Evolutionary conservation across 2,888 invertebrate genomes (phyloP).

Genomic region (Hoplodrina ambigua): DNA sequence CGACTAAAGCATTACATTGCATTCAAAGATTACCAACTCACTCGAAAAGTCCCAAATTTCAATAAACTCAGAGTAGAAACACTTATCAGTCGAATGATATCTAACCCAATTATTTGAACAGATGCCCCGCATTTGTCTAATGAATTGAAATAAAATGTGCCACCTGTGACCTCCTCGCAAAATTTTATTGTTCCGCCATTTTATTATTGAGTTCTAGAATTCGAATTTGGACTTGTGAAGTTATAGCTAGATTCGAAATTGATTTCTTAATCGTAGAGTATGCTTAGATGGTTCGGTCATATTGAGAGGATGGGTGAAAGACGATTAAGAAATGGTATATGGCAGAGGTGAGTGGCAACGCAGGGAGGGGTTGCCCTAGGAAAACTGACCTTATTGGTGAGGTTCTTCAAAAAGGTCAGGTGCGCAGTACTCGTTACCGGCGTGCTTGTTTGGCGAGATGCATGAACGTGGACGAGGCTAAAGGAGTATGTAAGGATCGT

Average conservation of each 20-base stretch:
- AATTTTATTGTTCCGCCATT: slow-evolving; percentile 58
- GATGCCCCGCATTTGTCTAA: slow-evolving; percentile 69
- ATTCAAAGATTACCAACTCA: slow-evolving; percentile 27
- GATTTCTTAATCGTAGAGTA: neutral
- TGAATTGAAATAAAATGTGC: slow-evolving; percentile 69
- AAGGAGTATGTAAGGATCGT: no score
- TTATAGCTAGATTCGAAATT: neutral
- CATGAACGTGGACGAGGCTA: no score
- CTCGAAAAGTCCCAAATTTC: slow-evolving; percentile 41
- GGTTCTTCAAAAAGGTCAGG: no score
- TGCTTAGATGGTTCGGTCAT: no score
- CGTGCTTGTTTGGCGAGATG: no score
- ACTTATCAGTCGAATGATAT: slow-evolving; percentile 48
- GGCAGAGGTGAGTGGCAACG: no score
- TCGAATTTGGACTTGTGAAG: slow-evolving; percentile 13
- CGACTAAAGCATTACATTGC: neutral
- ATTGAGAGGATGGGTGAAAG: no score
- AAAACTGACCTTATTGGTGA: no score
- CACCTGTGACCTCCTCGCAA: slow-evolving; percentile 58
- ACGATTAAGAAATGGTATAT: no score
- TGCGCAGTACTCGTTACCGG: no score
- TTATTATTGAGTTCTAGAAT: slow-evolving; percentile 51
- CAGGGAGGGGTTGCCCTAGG: no score
- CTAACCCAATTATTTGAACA: slow-evolving; percentile 69
- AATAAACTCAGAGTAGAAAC: slow-evolving; percentile 41